Evolutionary conservation across 1,140 invertebrate genomes (phyloP).

Genomic region (Diploscapter pachys): DNA sequence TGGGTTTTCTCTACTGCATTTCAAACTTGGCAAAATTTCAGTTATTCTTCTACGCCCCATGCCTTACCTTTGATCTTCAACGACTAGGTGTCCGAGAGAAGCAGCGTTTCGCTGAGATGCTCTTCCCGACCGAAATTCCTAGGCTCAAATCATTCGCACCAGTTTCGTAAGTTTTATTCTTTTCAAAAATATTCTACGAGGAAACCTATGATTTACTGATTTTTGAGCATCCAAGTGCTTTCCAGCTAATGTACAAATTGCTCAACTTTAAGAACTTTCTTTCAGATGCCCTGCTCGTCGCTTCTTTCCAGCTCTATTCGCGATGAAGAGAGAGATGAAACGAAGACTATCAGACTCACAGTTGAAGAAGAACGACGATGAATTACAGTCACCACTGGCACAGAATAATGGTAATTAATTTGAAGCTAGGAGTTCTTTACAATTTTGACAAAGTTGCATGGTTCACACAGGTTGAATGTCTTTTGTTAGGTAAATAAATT

Average conservation of each 20-base stretch:
- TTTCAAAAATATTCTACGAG: too few species aligned
- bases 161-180: slow-evolving; percentile 30
- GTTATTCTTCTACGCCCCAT: slow-evolving; percentile 52
- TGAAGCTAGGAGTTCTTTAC: too few species aligned
- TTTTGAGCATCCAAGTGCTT: too few species aligned
- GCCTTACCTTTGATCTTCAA: slow-evolving; percentile 45
- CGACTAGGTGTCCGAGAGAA: slow-evolving; percentile 38
- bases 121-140: slow-evolving; percentile 46
- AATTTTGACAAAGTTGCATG: too few species aligned
- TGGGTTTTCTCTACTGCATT: too few species aligned
- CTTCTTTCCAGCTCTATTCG: slow-evolving; percentile 45
- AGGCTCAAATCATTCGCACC: slow-evolving; percentile 44
- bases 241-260: too few species aligned
- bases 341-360: slow-evolving; percentile 21
- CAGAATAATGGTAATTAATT: slow-evolving; percentile 23
- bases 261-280: too few species aligned
- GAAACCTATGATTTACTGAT: too few species aligned
- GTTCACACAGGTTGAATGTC: too few species aligned
- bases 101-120: slow-evolving; percentile 44
- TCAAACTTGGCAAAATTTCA: slow-evolving; percentile 7
- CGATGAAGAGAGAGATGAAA: slow-evolving; percentile 25
- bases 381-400: background rate
- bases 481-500: too few species aligned
- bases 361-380: background rate
- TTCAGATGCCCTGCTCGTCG: slow-evolving; percentile 43